Percentiles rank a stretch among this genome's conserved stretches.
These are phyloP conservation scores for Paradoxurus hermaphroditus DNA, from an alignment of 2,113 vertebrate genomes.

Conservation along the genomic window DNA sequence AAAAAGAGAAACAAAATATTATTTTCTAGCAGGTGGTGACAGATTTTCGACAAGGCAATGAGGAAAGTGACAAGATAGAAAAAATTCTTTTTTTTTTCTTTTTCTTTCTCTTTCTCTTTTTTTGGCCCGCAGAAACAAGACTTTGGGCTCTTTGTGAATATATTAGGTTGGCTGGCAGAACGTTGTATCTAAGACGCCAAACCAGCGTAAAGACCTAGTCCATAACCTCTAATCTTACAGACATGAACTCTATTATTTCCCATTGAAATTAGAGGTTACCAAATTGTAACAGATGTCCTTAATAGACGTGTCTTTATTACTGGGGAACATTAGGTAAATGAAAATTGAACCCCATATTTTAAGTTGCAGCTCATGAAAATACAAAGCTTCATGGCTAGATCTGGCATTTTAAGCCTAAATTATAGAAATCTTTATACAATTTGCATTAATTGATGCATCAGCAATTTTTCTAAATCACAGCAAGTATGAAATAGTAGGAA, in stretches of 20 bases:
- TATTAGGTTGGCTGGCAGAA: slow-evolving; percentile 82
- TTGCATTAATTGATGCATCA: slow-evolving; percentile 80
- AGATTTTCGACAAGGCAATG: slow-evolving; percentile 81
- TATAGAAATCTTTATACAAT: slow-evolving; percentile 80
- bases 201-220: slow-evolving; percentile 79
- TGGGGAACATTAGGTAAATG: slow-evolving; percentile 85
- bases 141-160: slow-evolving; percentile 72
- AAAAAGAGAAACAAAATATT: slow-evolving; percentile 82
- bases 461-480: slow-evolving; percentile 80
- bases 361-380: slow-evolving; percentile 77
- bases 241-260: slow-evolving; percentile 87
- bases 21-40: slow-evolving; percentile 80
- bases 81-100: slow-evolving; percentile 63
- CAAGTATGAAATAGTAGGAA: slow-evolving; percentile 65
- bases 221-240: slow-evolving; percentile 87
- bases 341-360: slow-evolving; percentile 85
- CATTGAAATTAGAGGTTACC: slow-evolving; percentile 88
- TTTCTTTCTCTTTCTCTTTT: slow-evolving; percentile 63
- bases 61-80: slow-evolving; percentile 79
- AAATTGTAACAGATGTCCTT: slow-evolving; percentile 86
- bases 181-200: slow-evolving; percentile 77
- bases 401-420: slow-evolving; percentile 81
- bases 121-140: slow-evolving; percentile 72
- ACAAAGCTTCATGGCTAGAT: slow-evolving; percentile 76
- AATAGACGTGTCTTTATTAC: slow-evolving; percentile 82